Evolutionary conservation across 2,113 vertebrate genomes (phyloP), one percentile per base, ranked within the genome.

Genomic region (Bostrychus sinensis): DNA sequence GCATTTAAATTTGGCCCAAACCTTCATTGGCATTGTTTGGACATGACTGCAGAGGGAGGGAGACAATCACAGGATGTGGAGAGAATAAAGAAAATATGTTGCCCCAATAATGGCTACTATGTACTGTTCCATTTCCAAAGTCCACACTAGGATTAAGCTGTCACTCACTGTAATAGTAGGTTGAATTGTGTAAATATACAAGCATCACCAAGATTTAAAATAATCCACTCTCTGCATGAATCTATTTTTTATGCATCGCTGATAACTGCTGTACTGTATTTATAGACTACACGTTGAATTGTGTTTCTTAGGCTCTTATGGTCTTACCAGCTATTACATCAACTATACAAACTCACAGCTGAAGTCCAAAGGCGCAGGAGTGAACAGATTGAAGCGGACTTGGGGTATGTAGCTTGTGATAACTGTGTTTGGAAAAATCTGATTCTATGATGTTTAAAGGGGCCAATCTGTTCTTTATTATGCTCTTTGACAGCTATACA

Each of bases 1-100:
- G 53, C 41, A 66, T 77, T 82, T 60, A 43, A 72, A 73, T 75
- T 78, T 23, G 14, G 51, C 54, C 37, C 56, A 37, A 50, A 32
- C 42, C 17, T 45, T 11, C 22, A n/a, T n/a, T n/a, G n/a, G n/a
- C n/a, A n/a, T 56, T 72, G 46, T 62, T 59, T 69, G 68, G 53
- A 78, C 45, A 37, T 56, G 51, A 61, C 57, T 54, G 23, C 69
- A 66, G 55, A 26, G 54, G 64, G 50, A 17, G 51, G 60, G 37
- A 63, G 7, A 54, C 38, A 58, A 57, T 51, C 37, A 37, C n/a
- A 26, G 20, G 28, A 71, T 36, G 23, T 19, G 11, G 25, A 57
- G 43, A 4, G 26, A 57, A 70, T 17, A 45, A 57, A 17, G 55
- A 5, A 7, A 16, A 30, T 41, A 48, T 7, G 43, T 12, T 10